phyloP scores from a whole-genome alignment of 1,140 invertebrate genomes.

The Drosophila yakuba region DNA sequence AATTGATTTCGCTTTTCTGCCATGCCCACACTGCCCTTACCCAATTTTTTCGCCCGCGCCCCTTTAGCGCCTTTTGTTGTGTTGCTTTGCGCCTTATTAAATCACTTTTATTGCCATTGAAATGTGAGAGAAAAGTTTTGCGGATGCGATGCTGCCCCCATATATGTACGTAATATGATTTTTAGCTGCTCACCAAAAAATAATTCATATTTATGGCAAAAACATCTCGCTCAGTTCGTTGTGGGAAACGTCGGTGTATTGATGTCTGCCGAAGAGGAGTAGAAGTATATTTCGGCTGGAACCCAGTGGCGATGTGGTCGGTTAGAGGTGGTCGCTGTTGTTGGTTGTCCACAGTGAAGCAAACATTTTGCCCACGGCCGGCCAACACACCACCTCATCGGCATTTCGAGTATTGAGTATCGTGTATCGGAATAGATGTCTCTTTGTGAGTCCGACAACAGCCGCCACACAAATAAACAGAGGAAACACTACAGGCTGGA shows the following conservation, averaged over 20 bases:
- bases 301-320: conserved; percentile 2
- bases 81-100: conserved; percentile 73
- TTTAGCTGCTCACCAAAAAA: conserved; percentile 22
- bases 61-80: conserved; percentile 35
- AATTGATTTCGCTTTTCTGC: conserved; percentile 65
- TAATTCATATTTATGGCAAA: conserved; percentile 64
- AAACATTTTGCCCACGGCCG: conserved; percentile 14
- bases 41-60: neutral
- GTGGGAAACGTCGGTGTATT: conserved; percentile 5
- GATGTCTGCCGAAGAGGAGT: conserved; percentile 30
- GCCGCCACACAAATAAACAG: conserved; percentile 58
- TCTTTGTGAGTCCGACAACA: conserved; percentile 63
- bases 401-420: conserved; percentile 7
- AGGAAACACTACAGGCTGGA: conserved; percentile 55
- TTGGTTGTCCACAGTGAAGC: conserved; percentile 14
- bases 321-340: conserved; percentile 1
- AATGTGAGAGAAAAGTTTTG: conserved; percentile 72
- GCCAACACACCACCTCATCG: neutral
- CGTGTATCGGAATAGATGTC: neutral
- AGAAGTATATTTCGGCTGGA: conserved; percentile 54
- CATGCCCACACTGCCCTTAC: conserved; percentile 1
- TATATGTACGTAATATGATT: conserved; percentile 74
- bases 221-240: conserved; percentile 40
- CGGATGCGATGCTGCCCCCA: too few relatives aligned
- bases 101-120: conserved; percentile 83